phyloP scores from a whole-genome alignment of 2,113 vertebrate species.

The Eudyptes chrysolophus region DNA sequence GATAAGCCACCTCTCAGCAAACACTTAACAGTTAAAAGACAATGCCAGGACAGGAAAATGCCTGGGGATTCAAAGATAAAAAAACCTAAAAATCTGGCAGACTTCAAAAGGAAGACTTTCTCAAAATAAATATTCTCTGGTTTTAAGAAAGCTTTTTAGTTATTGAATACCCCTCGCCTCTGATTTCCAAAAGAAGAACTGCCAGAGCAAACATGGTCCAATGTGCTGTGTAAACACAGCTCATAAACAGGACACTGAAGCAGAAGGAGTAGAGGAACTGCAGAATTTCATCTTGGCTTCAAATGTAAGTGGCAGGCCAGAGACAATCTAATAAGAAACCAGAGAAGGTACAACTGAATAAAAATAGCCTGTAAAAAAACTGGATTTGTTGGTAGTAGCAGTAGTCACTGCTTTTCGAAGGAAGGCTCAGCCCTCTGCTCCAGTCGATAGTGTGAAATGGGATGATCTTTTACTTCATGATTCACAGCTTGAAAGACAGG shows the following conservation, averaged over 20 bases:
- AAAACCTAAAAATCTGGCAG: neutral
- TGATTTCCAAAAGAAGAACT: neutral
- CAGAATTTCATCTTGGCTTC: neutral
- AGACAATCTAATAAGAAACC: neutral
- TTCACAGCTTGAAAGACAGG: neutral
- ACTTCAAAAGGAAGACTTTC: neutral
- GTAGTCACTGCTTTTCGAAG: neutral
- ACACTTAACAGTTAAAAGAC: conserved; percentile 18
- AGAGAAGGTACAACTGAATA: neutral
- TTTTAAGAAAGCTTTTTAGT: neutral
- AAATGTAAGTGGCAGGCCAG: neutral
- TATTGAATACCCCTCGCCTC: neutral
- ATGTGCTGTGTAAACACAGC: neutral
- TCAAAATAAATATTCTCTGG: neutral
- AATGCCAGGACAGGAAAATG: conserved; percentile 30
- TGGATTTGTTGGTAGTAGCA: neutral
- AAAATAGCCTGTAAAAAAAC: neutral
- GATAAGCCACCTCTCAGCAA: conserved; percentile 13
- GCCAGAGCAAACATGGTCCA: neutral
- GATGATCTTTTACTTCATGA: neutral
- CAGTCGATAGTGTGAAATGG: neutral
- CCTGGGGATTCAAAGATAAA: neutral
- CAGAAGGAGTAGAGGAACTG: neutral
- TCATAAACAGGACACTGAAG: neutral
- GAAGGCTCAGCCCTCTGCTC: neutral